phyloP scores from a whole-genome alignment of 2,888 invertebrate species.

The Malthinus seriepunctatus region DNA sequence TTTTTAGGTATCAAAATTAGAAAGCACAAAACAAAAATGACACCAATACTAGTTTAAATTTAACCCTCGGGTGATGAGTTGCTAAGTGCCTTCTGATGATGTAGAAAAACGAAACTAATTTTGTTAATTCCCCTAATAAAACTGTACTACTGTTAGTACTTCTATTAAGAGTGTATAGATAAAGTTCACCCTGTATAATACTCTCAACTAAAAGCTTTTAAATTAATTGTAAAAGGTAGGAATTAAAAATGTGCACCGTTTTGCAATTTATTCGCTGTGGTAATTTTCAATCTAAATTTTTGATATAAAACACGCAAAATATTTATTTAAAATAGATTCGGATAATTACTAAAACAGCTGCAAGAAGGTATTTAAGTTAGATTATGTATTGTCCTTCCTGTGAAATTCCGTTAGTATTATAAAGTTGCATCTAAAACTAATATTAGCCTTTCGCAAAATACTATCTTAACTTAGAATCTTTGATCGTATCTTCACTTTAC shows the following conservation, averaged over 20 bases:
- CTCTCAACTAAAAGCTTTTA: no score
- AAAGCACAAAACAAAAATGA: no score
- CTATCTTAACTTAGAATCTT: conserved; percentile 25
- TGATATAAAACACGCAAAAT: conserved; percentile 3
- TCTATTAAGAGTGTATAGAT: no score
- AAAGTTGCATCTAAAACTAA: conserved; percentile 14
- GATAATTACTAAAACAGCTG: conserved; percentile 25
- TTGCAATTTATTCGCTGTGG: neutral
- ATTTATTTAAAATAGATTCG: conserved; percentile 1
- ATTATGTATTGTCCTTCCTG: conserved; percentile 27
- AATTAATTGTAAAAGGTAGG: neutral
- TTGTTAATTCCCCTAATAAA: no score
- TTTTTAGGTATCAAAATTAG: no score
- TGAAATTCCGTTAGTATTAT: conserved; percentile 16
- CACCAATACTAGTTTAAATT: no score
- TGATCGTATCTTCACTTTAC: conserved; percentile 21
- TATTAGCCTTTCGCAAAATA: conserved; percentile 25
- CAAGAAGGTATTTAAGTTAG: conserved; percentile 18
- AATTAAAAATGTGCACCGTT: neutral
- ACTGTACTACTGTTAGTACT: no score
- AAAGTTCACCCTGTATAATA: no score
- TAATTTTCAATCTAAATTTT: neutral
- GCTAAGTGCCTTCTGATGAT: no score
- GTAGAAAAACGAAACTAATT: no score
- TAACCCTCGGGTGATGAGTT: no score